Evolutionary conservation across 1,140 invertebrate genomes (phyloP).

Genomic region (Drosophila saltans): DNA sequence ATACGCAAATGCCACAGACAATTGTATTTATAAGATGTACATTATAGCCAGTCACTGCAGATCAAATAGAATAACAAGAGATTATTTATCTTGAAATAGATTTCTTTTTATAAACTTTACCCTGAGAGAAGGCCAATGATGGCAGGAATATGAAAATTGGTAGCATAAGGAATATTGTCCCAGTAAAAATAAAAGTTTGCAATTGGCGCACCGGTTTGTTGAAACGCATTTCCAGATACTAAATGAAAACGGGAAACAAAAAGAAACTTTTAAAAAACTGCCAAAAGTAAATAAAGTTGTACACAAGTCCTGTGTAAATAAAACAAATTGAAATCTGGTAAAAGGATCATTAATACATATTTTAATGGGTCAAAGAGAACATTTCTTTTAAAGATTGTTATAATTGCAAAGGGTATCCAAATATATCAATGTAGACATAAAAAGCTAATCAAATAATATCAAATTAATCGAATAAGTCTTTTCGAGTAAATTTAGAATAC

Average conservation of each 20-base stretch:
- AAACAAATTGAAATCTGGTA: neutral
- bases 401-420: too few species aligned
- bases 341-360: too few species aligned
- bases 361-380: too few species aligned
- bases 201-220: constrained; percentile 85
- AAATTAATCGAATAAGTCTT: too few species aligned
- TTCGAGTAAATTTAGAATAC: too few species aligned
- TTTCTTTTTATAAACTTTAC: constrained; percentile 67
- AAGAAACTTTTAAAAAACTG: too few species aligned
- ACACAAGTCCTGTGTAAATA: too few species aligned
- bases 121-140: constrained; percentile 90
- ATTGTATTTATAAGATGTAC: constrained; percentile 88
- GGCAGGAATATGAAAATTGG: constrained; percentile 85
- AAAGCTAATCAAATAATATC: too few species aligned
- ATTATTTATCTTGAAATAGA: neutral
- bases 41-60: constrained; percentile 88
- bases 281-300: too few species aligned
- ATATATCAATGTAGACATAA: too few species aligned
- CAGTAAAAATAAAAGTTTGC: constrained; percentile 87
- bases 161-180: constrained; percentile 76
- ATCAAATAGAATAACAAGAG: neutral
- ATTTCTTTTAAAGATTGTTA: too few species aligned
- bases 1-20: constrained; percentile 90
- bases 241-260: constrained; percentile 8
- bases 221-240: constrained; percentile 90